Conservation (phyloP, 1,140 invertebrate species). For the Caenorhabditis remanei region DNA sequence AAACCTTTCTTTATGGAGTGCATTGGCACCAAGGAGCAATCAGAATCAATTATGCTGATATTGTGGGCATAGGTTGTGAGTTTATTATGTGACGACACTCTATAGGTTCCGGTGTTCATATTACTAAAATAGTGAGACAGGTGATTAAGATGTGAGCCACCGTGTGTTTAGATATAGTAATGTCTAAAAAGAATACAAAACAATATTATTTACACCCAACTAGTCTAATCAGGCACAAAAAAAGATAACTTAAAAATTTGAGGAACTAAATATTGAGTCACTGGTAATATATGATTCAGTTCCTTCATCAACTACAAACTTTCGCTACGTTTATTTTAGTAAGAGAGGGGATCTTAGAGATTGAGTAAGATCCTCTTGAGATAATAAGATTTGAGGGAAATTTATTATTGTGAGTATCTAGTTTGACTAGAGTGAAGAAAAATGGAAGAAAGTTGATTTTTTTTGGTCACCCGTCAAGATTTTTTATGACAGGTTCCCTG, state of each 20-base stretch:
- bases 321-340: neutral
- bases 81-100: no score
- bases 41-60: no score
- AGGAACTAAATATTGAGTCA: neutral
- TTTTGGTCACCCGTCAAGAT: no score
- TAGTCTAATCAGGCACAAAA: neutral
- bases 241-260: neutral
- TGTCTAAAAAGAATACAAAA: conserved; percentile 6
- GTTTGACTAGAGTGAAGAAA: no score
- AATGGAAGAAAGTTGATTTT: no score
- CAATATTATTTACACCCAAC: no score
- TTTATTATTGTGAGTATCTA: no score
- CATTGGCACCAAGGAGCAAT: no score
- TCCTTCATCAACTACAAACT: neutral
- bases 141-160: neutral
- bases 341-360: neutral
- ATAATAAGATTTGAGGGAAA: neutral
- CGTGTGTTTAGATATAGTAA: neutral
- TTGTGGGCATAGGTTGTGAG: no score
- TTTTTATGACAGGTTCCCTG: no score
- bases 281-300: conserved; percentile 11
- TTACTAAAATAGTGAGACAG: neutral
- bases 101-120: no score
- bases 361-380: neutral
- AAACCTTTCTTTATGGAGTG: no score